phyloP scores from a whole-genome alignment of 2,797 vertebrate species.

The Centropyge bicolor region DNA sequence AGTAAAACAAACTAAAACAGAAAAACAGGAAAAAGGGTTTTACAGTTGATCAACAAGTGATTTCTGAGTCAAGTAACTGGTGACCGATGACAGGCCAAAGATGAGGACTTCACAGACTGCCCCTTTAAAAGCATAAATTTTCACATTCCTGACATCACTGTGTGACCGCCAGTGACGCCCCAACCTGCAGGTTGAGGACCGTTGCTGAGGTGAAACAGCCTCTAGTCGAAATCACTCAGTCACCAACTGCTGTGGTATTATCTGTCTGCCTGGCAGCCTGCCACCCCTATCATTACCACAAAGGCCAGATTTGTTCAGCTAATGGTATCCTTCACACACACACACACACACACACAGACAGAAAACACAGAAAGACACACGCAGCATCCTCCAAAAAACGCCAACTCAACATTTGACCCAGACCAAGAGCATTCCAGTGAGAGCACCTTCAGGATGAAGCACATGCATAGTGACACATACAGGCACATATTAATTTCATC shows the following conservation, averaged over 20 bases:
- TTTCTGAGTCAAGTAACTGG: too few species aligned
- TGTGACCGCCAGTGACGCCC: slow-evolving; percentile 12
- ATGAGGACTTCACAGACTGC: neutral
- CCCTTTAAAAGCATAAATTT: slow-evolving; percentile 28
- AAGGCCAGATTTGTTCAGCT: slow-evolving; percentile 78
- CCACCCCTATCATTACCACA: slow-evolving; percentile 80
- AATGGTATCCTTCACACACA: slow-evolving; percentile 66
- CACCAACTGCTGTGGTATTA: slow-evolving; percentile 73
- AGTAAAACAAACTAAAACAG: neutral
- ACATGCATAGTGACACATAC: slow-evolving; percentile 20
- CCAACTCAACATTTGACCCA: slow-evolving; percentile 67
- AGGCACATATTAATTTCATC: slow-evolving; percentile 41
- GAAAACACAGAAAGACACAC: slow-evolving; percentile 22
- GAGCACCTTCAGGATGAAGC: slow-evolving; percentile 51
- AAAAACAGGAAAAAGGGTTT: neutral
- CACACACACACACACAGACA: slow-evolving; percentile 30
- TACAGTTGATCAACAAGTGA: too few species aligned
- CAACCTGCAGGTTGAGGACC: slow-evolving; percentile 30
- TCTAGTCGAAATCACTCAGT: slow-evolving; percentile 67
- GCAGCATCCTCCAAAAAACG: slow-evolving; percentile 52
- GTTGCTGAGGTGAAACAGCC: slow-evolving; percentile 64
- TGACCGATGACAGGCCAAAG: neutral
- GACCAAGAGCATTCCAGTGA: slow-evolving; percentile 66
- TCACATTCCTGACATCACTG: slow-evolving; percentile 61
- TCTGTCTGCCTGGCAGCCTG: slow-evolving; percentile 79